A percentile compares a stretch with the other conserved stretches of the same genome.
Conservation (phyloP, 2,797 vertebrate genomes). For the Ctenopoma kingsleyae region DNA sequence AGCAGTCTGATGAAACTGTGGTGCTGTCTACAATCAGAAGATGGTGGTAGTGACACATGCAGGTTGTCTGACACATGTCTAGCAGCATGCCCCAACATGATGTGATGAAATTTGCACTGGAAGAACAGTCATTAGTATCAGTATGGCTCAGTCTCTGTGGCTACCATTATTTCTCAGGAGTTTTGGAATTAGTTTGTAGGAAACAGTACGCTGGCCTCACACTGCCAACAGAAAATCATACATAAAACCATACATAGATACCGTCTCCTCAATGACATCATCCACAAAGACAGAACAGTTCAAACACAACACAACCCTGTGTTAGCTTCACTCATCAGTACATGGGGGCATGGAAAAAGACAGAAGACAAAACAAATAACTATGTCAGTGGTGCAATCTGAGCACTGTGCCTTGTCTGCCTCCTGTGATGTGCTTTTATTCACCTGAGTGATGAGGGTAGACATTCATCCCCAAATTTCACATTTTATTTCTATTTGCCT, state of each 20-base stretch:
- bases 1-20: not conserved
- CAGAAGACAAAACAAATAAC: slow-evolving; percentile 36
- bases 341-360: not conserved
- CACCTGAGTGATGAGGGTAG: slow-evolving; percentile 36
- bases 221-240: not conserved
- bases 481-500: not conserved
- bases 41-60: slow-evolving; percentile 7
- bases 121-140: slow-evolving; percentile 36
- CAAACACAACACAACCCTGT: not conserved
- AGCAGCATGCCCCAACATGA: slow-evolving; percentile 55
- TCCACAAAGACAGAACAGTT: not conserved
- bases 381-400: slow-evolving; percentile 44
- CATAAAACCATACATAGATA: not conserved
- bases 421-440: slow-evolving; percentile 26
- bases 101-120: slow-evolving; percentile 17
- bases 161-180: slow-evolving; percentile 41
- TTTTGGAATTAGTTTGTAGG: slow-evolving; percentile 7
- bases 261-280: not conserved
- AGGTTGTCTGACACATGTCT: slow-evolving; percentile 34
- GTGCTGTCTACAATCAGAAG: not conserved
- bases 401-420: not conserved
- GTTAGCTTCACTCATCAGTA: slow-evolving; percentile 5
- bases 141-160: slow-evolving; percentile 60
- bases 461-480: slow-evolving; percentile 12
- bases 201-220: not conserved